Conservation (phyloP, 2,797 vertebrate species). For the Delichon dasypus region DNA sequence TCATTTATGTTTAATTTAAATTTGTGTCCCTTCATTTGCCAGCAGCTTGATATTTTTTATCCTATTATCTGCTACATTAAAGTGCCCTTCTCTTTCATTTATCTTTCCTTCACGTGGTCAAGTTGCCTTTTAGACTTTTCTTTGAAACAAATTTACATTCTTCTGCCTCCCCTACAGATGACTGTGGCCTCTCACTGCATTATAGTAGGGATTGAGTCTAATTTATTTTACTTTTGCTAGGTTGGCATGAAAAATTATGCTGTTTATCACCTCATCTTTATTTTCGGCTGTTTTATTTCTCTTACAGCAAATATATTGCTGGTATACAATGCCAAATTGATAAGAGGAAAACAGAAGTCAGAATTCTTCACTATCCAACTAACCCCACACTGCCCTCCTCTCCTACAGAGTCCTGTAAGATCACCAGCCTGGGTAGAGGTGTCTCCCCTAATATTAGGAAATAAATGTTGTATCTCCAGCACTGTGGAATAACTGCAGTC, state of each 20-base stretch:
- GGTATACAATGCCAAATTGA: neutral
- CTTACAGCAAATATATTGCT: neutral
- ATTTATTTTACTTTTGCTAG: neutral
- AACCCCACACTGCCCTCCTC: neutral
- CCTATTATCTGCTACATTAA: neutral
- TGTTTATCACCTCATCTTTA: neutral
- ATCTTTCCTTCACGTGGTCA: neutral
- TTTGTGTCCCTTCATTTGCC: neutral
- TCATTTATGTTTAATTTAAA: constrained; percentile 16
- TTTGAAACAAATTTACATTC: neutral
- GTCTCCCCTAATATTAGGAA: neutral
- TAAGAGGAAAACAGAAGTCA: neutral
- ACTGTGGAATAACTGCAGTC: neutral
- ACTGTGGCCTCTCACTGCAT: neutral
- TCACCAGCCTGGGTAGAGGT: neutral
- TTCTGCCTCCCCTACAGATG: neutral
- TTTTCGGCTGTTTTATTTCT: neutral
- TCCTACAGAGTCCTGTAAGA: neutral
- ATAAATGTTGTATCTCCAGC: neutral
- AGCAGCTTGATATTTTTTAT: neutral
- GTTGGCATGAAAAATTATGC: neutral
- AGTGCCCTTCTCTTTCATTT: neutral
- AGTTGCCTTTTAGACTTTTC: neutral
- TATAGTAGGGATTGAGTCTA: neutral
- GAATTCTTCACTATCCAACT: neutral